Base-by-base conservation (phyloP, 2,797 vertebrate species). In the Protosalanx chinensis region DNA sequence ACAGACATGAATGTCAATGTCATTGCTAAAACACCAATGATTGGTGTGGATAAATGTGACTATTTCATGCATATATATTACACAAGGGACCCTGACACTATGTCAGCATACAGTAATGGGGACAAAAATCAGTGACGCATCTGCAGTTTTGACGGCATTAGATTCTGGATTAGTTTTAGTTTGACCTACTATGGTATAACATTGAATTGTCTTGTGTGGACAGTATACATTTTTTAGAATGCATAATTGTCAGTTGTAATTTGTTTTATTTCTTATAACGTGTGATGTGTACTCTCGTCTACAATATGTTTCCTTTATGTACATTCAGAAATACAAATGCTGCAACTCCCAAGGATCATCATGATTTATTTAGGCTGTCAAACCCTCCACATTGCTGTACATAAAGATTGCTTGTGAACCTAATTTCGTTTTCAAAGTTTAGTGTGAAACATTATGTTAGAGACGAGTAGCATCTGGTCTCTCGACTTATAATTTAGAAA, bases 11-110 rank as follows among this genome's bases (percentile, higher is more conserved):
- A 84, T 84, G 85, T 83, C 84, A 86, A 73, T 78, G 79, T 79
- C 77, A 74, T 63, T 59, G 78, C 77, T 80, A 71, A 84, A 78
- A 75, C 74, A 77, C 82, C 86, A 51, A 69, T 82, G 83, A 88
- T 86, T 82, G 84, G 77, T 29, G 74, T 41, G 71, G 57, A 74
- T 68, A 37, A 72, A 70, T 74, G 79, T 67, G 70, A 76, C 72
- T 67, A 74, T 18, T 68, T 58, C 70, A 69, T 15, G 23, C 7
- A 56, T 3, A 46, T 13, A 46, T 13, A 46, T 29, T 33, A 61
- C 69, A 67, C 72, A 61, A 20, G 69, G 27, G 68, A 65, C 72
- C 53, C 71, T 65, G 73, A 70, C 69, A 70, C 67, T 3, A 66
- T 69, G 66, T 78, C 64, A 20, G 72, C 76, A 46, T 46, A 46